Base-by-base conservation (phyloP, 2,888 invertebrate species). In the Arrhopalites spinosus region DNA sequence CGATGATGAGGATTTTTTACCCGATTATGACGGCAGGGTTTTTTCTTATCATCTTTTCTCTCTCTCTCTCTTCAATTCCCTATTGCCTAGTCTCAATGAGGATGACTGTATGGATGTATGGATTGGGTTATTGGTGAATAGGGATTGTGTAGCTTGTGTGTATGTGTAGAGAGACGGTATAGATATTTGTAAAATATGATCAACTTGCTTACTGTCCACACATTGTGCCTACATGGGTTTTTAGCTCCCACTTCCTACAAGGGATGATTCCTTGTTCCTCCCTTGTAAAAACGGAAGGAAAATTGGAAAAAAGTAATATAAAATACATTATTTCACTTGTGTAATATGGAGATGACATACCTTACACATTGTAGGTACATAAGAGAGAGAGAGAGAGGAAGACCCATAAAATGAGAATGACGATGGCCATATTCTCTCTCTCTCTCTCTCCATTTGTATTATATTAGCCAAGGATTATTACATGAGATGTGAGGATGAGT, bases 161-260 rank as follows among this genome's bases (percentile, higher is more conserved):
- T n/a, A n/a, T n/a, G n/a, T n/a, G n/a, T n/a, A n/a, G n/a, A n/a
- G n/a, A n/a, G n/a, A n/a, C n/a, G n/a, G n/a, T n/a, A n/a, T n/a
- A n/a, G n/a, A n/a, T 61, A 25, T 61, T 61, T 61, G 61, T 61
- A 61, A 61, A 61, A 61, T 61, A 61, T n/a, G n/a, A n/a, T n/a
- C n/a, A n/a, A n/a, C n/a, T n/a, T n/a, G n/a, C 61, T 61, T 25
- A 11, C 61, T 25, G 3, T 7, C 5, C 25, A 20, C 61, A 61
- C 8, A 45, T 45, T 45, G 45, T 27, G 25, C 25, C 20, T 25
- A n/a, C n/a, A 56, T 56, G 11, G 7, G 11, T 45, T 45, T 45
- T 15, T 45, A 7, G 7, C 45, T 15, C 15, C 15, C 45, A 11
- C 45, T 45, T 7, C 15, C 45, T n/a, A n/a, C n/a, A n/a, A n/a